Percentiles rank a stretch among this genome's conserved stretches.
These are phyloP conservation scores for Cydia fagiglandana DNA, from an alignment of 1,140 invertebrate genomes.

Conservation along the genomic window DNA sequence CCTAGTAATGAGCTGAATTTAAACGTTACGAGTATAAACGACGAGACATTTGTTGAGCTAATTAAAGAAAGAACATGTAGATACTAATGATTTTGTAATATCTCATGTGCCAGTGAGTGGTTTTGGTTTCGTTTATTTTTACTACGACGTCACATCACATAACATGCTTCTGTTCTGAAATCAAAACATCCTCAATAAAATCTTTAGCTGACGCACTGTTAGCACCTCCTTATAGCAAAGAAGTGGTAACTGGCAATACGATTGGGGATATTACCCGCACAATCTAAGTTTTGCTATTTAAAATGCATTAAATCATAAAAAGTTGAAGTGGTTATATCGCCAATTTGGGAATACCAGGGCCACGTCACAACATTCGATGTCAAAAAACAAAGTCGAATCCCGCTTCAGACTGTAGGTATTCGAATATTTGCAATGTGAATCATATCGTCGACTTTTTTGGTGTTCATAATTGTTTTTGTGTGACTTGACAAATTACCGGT, in stretches of 20 bases:
- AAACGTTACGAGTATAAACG: background rate
- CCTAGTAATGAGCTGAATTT: background rate
- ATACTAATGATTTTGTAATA: background rate
- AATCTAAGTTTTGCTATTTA: too few species aligned
- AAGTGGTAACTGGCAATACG: too few species aligned
- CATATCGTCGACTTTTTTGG: slow-evolving; percentile 14
- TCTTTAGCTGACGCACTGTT: too few species aligned
- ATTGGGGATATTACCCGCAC: too few species aligned
- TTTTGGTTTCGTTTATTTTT: too few species aligned
- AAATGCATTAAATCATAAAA: background rate
- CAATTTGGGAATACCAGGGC: background rate
- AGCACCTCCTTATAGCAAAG: too few species aligned
- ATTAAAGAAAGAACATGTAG: background rate
- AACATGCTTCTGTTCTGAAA: too few species aligned
- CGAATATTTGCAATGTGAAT: slow-evolving; percentile 15
- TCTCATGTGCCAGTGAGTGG: too few species aligned
- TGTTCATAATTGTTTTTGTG: slow-evolving; percentile 28
- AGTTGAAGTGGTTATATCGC: background rate
- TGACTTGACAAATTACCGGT: slow-evolving; percentile 29
- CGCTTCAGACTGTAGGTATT: background rate
- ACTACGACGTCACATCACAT: too few species aligned
- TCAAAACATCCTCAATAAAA: too few species aligned
- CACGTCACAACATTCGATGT: background rate
- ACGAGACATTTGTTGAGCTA: background rate
- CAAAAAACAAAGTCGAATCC: slow-evolving; percentile 8